Evolutionary conservation across 1,140 invertebrate genomes (phyloP).

Genomic region (Bombus difficillimus): DNA sequence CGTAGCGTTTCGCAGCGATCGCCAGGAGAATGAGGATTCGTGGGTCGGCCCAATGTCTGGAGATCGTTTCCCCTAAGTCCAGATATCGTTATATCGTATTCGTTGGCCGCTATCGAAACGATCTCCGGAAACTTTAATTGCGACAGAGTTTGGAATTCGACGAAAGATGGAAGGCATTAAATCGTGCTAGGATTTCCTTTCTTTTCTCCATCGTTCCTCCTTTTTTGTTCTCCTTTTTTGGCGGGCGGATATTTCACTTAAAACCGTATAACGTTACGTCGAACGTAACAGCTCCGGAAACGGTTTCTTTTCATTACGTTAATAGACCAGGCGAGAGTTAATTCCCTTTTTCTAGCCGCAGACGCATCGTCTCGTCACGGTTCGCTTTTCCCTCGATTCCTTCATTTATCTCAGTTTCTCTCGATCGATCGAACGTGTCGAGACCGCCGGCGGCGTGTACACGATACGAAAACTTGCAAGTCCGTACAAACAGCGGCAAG

Average conservation of each 20-base stretch:
- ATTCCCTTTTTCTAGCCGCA: background rate
- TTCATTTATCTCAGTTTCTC: slow-evolving; percentile 25
- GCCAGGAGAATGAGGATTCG: background rate
- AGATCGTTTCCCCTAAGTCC: slow-evolving; percentile 43
- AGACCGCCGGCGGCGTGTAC: background rate
- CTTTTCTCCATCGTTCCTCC: background rate
- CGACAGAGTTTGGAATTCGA: slow-evolving; percentile 26
- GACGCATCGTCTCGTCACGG: background rate
- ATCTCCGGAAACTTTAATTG: slow-evolving; percentile 41
- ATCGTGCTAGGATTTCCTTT: slow-evolving; percentile 1
- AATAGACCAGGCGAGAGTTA: slow-evolving; percentile 19
- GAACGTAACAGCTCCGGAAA: background rate
- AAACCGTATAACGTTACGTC: background rate
- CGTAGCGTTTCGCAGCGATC: slow-evolving; percentile 27
- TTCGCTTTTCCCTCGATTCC: background rate
- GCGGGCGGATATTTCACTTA: slow-evolving; percentile 1
- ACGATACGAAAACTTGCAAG: background rate
- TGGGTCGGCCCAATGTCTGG: slow-evolving; percentile 5
- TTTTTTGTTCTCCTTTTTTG: background rate
- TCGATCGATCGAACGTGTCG: slow-evolving; percentile 1
- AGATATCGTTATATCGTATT: slow-evolving; percentile 34
- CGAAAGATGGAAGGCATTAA: slow-evolving; percentile 1
- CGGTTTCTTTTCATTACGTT: slow-evolving; percentile 26
- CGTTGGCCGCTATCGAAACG: slow-evolving; percentile 24
- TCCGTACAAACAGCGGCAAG: background rate